Conservation (phyloP, 2,888 invertebrate species). For the Leucophenga montana region DNA sequence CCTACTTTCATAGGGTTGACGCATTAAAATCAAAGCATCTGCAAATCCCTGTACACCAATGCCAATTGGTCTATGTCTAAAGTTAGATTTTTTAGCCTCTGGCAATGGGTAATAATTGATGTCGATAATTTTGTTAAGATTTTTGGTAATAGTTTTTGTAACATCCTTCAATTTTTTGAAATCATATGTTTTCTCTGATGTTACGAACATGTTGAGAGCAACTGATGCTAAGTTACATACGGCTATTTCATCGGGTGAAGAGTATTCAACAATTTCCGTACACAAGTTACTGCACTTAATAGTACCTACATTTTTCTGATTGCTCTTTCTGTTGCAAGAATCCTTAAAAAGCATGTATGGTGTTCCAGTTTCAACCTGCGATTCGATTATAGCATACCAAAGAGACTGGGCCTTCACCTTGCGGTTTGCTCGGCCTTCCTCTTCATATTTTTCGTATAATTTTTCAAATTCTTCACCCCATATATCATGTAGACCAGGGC, state of each 20-base stretch:
- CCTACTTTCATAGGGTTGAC: constrained; percentile 92
- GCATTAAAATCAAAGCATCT: constrained; percentile 95
- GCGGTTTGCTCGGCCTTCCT: constrained; percentile 81
- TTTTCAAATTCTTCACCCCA: constrained; percentile 97
- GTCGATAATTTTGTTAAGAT: constrained; percentile 97
- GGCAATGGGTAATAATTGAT: constrained; percentile 95
- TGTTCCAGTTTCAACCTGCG: constrained; percentile 97
- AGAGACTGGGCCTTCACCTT: constrained; percentile 87
- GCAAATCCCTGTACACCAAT: constrained; percentile 98
- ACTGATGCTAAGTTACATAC: constrained; percentile 98
- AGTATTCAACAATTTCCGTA: constrained; percentile 98
- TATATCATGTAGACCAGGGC: constrained; percentile 90
- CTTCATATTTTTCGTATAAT: constrained; percentile 90
- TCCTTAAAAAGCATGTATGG: constrained; percentile 99
- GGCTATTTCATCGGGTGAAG: constrained; percentile 92
- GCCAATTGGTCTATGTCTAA: constrained; percentile 87
- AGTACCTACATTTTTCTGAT: constrained; percentile 98
- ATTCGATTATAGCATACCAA: constrained; percentile 94
- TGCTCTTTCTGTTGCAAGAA: constrained; percentile 96
- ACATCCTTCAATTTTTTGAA: constrained; percentile 90
- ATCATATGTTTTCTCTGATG: constrained; percentile 85
- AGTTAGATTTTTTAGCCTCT: constrained; percentile 90
- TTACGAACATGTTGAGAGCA: constrained; percentile 95
- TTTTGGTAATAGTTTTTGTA: constrained; percentile 89
- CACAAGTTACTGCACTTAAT: constrained; percentile 98